Evolutionary conservation across 2,797 vertebrate species (phyloP).

Genomic region (Urocyon cinereoargenteus): DNA sequence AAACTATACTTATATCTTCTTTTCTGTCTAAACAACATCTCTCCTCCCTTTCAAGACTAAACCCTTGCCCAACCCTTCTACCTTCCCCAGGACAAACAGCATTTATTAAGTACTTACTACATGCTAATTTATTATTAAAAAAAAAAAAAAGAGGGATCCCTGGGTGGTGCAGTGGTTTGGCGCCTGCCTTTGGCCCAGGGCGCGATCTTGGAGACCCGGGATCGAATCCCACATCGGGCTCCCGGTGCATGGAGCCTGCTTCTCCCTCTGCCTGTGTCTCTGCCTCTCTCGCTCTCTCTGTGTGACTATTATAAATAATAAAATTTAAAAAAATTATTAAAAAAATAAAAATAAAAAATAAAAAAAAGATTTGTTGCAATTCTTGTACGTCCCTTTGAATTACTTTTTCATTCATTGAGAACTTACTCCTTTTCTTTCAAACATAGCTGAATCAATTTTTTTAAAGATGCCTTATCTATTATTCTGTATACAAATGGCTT

Average conservation of each 20-base stretch:
- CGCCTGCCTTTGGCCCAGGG: no score
- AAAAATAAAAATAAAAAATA: no score
- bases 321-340: no score
- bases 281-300: no score
- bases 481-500: not conserved
- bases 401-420: not conserved
- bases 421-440: not conserved
- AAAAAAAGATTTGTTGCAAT: not conserved
- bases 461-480: not conserved
- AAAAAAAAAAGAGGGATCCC: not conserved
- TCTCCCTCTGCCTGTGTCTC: no score
- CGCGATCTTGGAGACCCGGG: no score
- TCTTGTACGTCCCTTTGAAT: not conserved
- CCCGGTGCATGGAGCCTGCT: no score
- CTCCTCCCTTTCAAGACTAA: not conserved
- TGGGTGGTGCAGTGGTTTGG: no score
- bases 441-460: not conserved
- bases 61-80: not conserved
- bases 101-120: not conserved
- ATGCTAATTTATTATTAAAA: not conserved
- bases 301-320: no score
- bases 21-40: not conserved
- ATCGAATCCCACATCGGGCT: no score
- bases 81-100: not conserved
- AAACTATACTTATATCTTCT: not conserved